Evolutionary conservation across 2,113 vertebrate genomes (phyloP), one percentile per base, ranked within the genome.

Genomic region (Myrmophylax atrothorax): DNA sequence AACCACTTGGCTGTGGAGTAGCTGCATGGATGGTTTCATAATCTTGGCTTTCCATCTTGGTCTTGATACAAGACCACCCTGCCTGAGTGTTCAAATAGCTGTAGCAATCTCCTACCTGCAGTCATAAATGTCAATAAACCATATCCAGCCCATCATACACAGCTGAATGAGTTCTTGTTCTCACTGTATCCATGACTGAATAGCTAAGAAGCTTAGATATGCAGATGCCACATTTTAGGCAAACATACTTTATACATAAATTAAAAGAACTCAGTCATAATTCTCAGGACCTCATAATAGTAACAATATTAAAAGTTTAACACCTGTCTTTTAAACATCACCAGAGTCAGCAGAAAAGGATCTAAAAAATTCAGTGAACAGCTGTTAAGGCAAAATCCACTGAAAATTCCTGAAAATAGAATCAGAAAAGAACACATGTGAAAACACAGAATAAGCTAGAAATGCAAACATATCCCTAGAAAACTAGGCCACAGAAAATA

Each of bases 111-210:
- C 49, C 73, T 93, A 77, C 85, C 69, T 93, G 76, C 60, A 80
- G 50, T 40, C 70, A 92, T 91, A 94, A 96, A 91, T 68, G 91
- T 77, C 89, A 94, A 37, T 91, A 94, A 94, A 87, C 84, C 64
- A 53, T 72, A 90, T 22, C 69, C 90, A 93, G 35, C 37, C 87
- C 79, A 59, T 88, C 79, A 46, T 10, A 10, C 4, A 3, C 46
- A 90, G 80, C 64, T 92, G 79, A 96, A 92, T 90, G 44, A 12
- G n/a, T 96, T 76, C 87, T 93, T 89, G 33, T 74, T 93, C 90
- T 66, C 46, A 31, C 44, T 78, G 40, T 25, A 60, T 42, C 81
- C 58, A 58, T 88, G 42, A 24, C 42, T 79, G 44, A n/a, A 46
- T 52, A 56, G 38, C 68, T 87, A 92, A 80, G 35, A 70, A 84